These are phyloP conservation scores for Lepidostoma basale DNA, from an alignment of 1,140 invertebrate genomes.

Conservation along the genomic window DNA sequence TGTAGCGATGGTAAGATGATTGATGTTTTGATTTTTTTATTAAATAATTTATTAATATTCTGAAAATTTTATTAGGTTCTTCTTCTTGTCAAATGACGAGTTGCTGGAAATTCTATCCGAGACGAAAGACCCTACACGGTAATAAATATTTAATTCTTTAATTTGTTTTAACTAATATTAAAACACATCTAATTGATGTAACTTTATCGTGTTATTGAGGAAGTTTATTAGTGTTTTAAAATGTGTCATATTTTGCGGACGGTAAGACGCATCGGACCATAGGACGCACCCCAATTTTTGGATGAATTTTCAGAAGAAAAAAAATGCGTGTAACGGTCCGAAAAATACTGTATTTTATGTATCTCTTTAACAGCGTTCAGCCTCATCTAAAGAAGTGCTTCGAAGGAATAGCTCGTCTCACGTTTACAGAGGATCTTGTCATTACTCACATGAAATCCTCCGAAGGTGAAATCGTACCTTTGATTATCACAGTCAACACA, in stretches of 20 bases:
- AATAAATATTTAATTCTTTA: slow-evolving; percentile 36
- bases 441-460: slow-evolving; percentile 90
- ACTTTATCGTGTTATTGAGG: no score
- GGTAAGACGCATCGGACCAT: no score
- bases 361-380: slow-evolving; percentile 73
- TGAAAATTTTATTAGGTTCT: slow-evolving; percentile 76
- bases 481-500: slow-evolving; percentile 85
- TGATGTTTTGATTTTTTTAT: no score
- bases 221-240: slow-evolving; percentile 7
- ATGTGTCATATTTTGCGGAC: no score
- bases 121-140: slow-evolving; percentile 94
- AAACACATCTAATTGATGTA: no score
- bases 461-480: slow-evolving; percentile 81
- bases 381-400: slow-evolving; percentile 98
- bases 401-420: slow-evolving; percentile 86
- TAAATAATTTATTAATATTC: slow-evolving; percentile 1
- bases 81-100: slow-evolving; percentile 97
- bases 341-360: not conserved
- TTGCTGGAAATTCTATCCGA: slow-evolving; percentile 94
- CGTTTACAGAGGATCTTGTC: slow-evolving; percentile 86
- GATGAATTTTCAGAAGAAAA: no score
- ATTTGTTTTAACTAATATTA: no score
- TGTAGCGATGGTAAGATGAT: no score
- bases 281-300: no score
- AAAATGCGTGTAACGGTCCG: no score